Evolutionary conservation across 2,797 vertebrate species (phyloP), one percentile per base, ranked within the genome.

Genomic region (Epinephelus malabaricus): DNA sequence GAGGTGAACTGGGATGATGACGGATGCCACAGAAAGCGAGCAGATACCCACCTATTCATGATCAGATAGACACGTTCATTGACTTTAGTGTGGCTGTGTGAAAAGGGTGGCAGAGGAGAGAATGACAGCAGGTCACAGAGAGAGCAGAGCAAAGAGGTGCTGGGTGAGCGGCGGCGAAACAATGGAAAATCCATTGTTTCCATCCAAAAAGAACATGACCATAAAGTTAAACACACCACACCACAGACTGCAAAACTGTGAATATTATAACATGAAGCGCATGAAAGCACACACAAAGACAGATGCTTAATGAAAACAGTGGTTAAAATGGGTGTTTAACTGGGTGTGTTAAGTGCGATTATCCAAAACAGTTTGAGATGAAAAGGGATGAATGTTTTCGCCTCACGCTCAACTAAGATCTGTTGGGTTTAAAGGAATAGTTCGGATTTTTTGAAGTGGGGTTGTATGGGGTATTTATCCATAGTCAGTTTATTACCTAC

Each of bases 41-140:
- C 92, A 94, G 88, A 70, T 97, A 99, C 98, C 97, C 97, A 99
- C 98, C 98, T 99, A 97, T 98, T 97, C 96, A 99, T 97, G 96
- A 99, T 98, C 95, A 99, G 95, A 97, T 97, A 97, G 90, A 99
- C 97, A 92, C 98, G 98, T 75, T 97, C 97, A 96, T 95, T 98
- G 96, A 99, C 98, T 97, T 99, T 99, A 95, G 96, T 95, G 90
- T 98, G 97, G 96, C 98, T 99, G 97, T 93, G 94, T 93, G 90
- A 94, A 90, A 90, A 95, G 5, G 2, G 68, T 92, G 94, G 95
- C 74, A 92, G 69, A 95, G 89, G 87, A 94, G 87, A 93, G 83
- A 94, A 94, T 34, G 86, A 86, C 74, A 83, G 88, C 74, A 66
- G 85, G 87, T 93, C 89, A 93, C 72, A 88, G 75, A 90, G 69